These are phyloP conservation scores for Tragelaphus imberbis DNA, from an alignment of 2,113 vertebrate genomes.

Conservation along the genomic window DNA sequence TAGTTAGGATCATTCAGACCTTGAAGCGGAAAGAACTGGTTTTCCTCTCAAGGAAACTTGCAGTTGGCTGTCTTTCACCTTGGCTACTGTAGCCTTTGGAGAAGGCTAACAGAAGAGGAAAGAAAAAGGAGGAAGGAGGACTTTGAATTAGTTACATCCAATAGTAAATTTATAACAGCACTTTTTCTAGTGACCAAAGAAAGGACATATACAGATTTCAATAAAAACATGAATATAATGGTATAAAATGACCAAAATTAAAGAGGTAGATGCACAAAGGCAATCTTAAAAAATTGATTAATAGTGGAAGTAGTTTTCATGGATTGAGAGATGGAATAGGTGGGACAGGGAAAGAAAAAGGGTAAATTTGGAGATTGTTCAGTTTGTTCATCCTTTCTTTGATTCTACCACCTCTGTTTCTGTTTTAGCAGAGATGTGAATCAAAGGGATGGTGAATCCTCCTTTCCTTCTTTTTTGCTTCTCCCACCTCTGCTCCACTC, in stretches of 20 bases:
- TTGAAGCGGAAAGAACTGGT: constrained; percentile 1
- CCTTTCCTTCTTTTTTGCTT: background rate
- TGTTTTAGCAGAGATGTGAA: background rate
- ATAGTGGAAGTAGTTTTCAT: background rate
- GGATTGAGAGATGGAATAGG: background rate
- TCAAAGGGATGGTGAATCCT: background rate
- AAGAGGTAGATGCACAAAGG: background rate
- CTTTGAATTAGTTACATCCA: background rate
- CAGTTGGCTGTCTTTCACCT: background rate
- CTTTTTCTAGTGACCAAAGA: background rate
- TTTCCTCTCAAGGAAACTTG: background rate
- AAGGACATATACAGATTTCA: background rate
- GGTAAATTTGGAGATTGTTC: background rate
- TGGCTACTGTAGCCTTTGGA: background rate
- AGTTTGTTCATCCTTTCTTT: constrained; percentile 5
- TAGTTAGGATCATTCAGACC: background rate
- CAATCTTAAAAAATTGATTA: background rate
- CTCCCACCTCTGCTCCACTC: background rate
- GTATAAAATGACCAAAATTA: background rate
- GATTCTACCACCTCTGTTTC: background rate
- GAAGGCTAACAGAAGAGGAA: background rate
- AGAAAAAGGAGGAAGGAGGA: background rate
- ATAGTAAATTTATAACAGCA: background rate
- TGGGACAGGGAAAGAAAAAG: background rate
- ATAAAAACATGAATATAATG: background rate